Evolutionary conservation across 2,113 vertebrate species (phyloP).

Genomic region (Rhinopithecus roxellana): DNA sequence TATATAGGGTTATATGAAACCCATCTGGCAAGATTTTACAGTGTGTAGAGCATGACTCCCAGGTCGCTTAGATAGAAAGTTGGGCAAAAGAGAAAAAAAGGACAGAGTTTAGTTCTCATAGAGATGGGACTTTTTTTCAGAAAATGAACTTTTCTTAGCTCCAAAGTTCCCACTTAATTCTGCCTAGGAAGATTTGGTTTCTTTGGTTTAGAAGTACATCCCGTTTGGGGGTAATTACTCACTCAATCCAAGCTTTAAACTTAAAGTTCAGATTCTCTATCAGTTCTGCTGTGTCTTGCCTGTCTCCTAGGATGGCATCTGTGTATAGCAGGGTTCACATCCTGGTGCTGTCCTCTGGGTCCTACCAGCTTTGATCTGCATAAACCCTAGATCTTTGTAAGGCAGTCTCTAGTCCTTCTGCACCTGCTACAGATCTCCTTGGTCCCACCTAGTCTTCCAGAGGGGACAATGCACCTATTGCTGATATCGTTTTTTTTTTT

Average conservation of each 20-base stretch:
- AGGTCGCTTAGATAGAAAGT: too few species aligned
- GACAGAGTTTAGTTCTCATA: too few species aligned
- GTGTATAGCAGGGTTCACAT: fast-evolving
- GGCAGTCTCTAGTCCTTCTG: too few species aligned
- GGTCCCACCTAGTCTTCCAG: neutral
- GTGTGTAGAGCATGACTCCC: too few species aligned
- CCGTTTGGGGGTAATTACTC: neutral
- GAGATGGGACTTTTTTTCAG: neutral
- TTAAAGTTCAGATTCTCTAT: neutral
- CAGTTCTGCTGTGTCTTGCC: too few species aligned
- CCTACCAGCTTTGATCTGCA: neutral
- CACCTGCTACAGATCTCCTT: too few species aligned
- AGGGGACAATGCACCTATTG: neutral
- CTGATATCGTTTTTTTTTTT: neutral
- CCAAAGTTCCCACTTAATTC: neutral
- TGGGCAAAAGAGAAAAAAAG: too few species aligned
- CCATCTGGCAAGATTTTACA: too few species aligned
- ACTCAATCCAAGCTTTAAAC: neutral
- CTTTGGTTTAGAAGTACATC: neutral
- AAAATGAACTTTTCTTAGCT: neutral
- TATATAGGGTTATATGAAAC: too few species aligned
- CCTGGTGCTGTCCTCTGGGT: neutral
- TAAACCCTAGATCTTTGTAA: neutral
- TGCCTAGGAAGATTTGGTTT: neutral
- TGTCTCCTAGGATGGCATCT: neutral